phyloP scores from a whole-genome alignment of 2,888 invertebrate genomes.

The Lasioglossum zephyrum region DNA sequence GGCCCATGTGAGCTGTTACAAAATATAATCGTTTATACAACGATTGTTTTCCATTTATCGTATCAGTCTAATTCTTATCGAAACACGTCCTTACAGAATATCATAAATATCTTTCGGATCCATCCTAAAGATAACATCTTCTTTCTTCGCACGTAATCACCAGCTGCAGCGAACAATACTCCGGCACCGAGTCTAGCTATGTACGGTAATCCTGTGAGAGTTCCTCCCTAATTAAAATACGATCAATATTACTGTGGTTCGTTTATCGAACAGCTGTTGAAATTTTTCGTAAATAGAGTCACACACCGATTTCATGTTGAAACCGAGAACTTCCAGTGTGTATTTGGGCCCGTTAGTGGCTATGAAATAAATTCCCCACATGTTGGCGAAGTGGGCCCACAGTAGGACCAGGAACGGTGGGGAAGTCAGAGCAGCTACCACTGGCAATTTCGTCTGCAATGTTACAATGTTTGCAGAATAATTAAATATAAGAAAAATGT shows the following conservation, averaged over 20 bases:
- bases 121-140: slow-evolving; percentile 84
- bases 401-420: slow-evolving; percentile 89
- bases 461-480: not conserved
- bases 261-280: slow-evolving; percentile 63
- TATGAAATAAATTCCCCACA: slow-evolving; percentile 92
- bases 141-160: slow-evolving; percentile 87
- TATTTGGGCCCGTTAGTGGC: slow-evolving; percentile 92
- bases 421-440: slow-evolving; percentile 87
- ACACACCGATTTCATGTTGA: slow-evolving; percentile 86
- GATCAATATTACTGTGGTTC: not conserved
- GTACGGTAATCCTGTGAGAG: slow-evolving; percentile 90
- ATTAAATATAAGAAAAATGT: not conserved
- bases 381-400: slow-evolving; percentile 90
- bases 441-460: slow-evolving; percentile 88
- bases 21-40: slow-evolving; percentile 14
- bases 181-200: slow-evolving; percentile 89
- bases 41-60: not conserved
- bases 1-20: slow-evolving; percentile 81
- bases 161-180: slow-evolving; percentile 89
- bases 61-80: not conserved
- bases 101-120: slow-evolving; percentile 81
- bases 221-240: slow-evolving; percentile 87
- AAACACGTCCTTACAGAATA: slow-evolving; percentile 78
- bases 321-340: slow-evolving; percentile 90
- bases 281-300: not conserved